Evolutionary conservation across 2,888 invertebrate genomes (phyloP), one percentile per base, ranked within the genome.

Genomic region (Cataglyphis rosenhaueri): DNA sequence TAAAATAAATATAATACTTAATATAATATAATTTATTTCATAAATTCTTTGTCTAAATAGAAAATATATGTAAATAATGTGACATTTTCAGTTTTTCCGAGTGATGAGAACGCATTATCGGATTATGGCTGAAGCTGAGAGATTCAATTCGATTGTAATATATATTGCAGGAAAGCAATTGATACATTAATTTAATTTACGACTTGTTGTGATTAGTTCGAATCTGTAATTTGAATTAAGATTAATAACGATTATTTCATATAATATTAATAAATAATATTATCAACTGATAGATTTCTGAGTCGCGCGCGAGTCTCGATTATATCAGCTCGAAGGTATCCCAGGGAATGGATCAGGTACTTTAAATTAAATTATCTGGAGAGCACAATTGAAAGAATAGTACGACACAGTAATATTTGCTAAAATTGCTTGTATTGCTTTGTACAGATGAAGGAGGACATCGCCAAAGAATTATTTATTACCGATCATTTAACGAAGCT

Each of bases 401-500:
- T 6, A 25, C 2, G 21, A 62, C 15, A 15, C 32, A 55, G 15
- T 57, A 57, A 71, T 71, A 25, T 57, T 71, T 71, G 38, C 18
- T 71, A 32, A 15, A 32, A 12, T 61, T 41, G 9, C 6, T n/a
- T n/a, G n/a, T n/a, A n/a, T n/a, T n/a, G n/a, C n/a, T n/a, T 10
- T 1, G 21, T 10, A 18, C 74, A 93, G 93, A 92, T 94, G 79
- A 91, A 92, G 75, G 85, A 86, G 0, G 93, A 94, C 71, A 91
- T 94, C 3, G 91, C 89, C 1, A 87, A 87, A 55, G 93, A 94
- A 79, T 82, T 94, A 2, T 86, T 88, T 48, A 85, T 94, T 1
- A 94, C 93, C 25, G 92, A 92, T 73, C 89, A 90, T 57, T 81
- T 94, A 74, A 94, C 93, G 21, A 91, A 89, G 62, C 89, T 93